phyloP scores from a whole-genome alignment of 1,140 invertebrate genomes.

The Melipona quadrifasciata region DNA sequence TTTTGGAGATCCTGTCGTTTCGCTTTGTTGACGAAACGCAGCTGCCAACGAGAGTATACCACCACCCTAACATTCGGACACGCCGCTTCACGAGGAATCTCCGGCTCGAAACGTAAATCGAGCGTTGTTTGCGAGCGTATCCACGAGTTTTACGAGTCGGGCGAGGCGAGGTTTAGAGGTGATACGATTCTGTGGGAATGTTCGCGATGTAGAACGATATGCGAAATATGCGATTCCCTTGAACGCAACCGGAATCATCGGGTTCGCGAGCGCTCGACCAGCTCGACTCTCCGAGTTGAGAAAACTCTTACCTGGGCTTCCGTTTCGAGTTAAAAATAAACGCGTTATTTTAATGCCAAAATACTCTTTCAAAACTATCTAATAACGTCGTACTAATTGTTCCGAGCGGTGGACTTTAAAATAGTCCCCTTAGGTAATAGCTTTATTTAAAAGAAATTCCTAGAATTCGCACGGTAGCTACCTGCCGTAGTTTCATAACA shows the following conservation, averaged over 20 bases:
- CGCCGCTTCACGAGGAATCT: background rate
- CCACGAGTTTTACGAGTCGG: too few species aligned
- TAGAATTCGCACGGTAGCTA: background rate
- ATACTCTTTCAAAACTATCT: background rate
- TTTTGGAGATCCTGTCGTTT: background rate
- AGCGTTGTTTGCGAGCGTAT: background rate
- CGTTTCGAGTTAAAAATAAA: background rate
- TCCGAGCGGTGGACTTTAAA: background rate
- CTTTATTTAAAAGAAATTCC: constrained; percentile 15
- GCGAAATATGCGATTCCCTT: too few species aligned
- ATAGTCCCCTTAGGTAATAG: constrained; percentile 6
- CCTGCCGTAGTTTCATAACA: background rate
- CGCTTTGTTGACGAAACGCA: background rate
- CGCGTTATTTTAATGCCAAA: background rate
- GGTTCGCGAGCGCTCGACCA: too few species aligned
- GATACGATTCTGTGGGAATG: too few species aligned
- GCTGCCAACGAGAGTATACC: background rate
- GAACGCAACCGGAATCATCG: too few species aligned
- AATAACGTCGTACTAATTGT: constrained; percentile 8
- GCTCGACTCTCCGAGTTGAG: too few species aligned
- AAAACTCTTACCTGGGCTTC: background rate
- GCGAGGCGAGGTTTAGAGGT: too few species aligned
- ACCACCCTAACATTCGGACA: background rate
- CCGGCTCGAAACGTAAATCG: background rate
- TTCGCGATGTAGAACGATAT: too few species aligned